Evolutionary conservation across 2,113 vertebrate species (phyloP).

Genomic region (Gopherus evgoodei): DNA sequence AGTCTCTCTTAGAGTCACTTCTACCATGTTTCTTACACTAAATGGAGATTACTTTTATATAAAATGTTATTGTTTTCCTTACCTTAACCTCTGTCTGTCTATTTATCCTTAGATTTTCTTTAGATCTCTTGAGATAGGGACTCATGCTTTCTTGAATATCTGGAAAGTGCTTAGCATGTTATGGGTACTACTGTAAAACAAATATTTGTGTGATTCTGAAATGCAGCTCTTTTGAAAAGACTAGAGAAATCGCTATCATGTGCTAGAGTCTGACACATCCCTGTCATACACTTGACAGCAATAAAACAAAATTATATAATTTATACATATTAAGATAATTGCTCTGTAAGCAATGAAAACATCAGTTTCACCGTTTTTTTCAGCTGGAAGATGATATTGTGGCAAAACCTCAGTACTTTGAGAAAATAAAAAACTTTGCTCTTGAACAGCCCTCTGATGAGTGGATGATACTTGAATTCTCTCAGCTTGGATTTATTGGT

Average conservation of each 20-base stretch:
- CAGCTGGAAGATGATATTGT: slow-evolving; percentile 87
- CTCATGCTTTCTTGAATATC: not conserved
- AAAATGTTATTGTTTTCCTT: not conserved
- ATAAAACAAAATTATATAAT: not conserved
- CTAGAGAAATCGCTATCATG: not conserved
- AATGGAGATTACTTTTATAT: no score
- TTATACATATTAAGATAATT: not conserved
- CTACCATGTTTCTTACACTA: not conserved
- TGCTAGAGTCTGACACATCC: not conserved
- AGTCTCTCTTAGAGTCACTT: not conserved
- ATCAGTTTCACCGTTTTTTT: not conserved
- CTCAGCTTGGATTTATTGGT: slow-evolving; percentile 86
- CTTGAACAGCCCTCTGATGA: slow-evolving; percentile 66
- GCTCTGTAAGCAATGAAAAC: not conserved
- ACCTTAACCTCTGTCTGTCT: not conserved
- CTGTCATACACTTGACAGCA: not conserved
- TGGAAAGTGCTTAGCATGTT: not conserved
- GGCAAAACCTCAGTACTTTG: slow-evolving; percentile 76
- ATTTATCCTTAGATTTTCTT: not conserved
- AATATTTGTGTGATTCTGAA: not conserved
- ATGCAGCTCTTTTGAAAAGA: not conserved
- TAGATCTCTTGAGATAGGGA: not conserved
- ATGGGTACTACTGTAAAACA: not conserved
- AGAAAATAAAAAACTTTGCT: slow-evolving; percentile 73
- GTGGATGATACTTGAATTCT: slow-evolving; percentile 84